phyloP scores from a whole-genome alignment of 2,888 invertebrate genomes.

The Margaritifera margaritifera region DNA sequence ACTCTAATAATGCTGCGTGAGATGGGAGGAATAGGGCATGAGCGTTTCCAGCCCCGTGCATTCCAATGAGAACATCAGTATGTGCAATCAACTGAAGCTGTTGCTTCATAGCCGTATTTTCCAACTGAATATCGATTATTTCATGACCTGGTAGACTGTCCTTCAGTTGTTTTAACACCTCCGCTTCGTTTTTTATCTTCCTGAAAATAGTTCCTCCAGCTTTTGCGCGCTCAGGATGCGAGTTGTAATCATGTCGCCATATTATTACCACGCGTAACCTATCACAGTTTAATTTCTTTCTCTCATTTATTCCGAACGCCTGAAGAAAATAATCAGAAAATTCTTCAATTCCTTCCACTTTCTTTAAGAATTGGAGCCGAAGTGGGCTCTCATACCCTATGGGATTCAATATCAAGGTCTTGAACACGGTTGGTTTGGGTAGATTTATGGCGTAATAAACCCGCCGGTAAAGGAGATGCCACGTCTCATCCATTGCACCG shows the following conservation, averaged over 20 bases:
- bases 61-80: constrained; percentile 34
- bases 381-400: constrained; percentile 41
- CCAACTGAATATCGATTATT: constrained; percentile 18
- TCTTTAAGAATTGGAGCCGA: constrained; percentile 23
- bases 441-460: constrained; percentile 18
- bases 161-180: constrained; percentile 16
- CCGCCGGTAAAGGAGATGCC: constrained; percentile 25
- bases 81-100: constrained; percentile 26
- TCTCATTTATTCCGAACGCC: constrained; percentile 13
- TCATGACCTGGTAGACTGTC: constrained; percentile 9
- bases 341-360: constrained; percentile 20
- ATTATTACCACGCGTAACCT: constrained; percentile 22
- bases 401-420: constrained; percentile 27
- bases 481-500: constrained; percentile 29
- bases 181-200: constrained; percentile 32
- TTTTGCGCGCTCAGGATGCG: constrained; percentile 27
- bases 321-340: constrained; percentile 28
- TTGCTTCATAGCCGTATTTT: constrained; percentile 25
- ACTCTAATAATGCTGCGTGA: constrained; percentile 34
- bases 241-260: constrained; percentile 28
- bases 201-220: constrained; percentile 25
- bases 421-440: constrained; percentile 14
- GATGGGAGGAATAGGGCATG: constrained; percentile 30
- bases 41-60: constrained; percentile 40
- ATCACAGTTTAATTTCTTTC: constrained; percentile 21